A percentile compares a stretch with the other conserved stretches of the same genome.
phyloP scores from a whole-genome alignment of 2,888 invertebrate genomes.

The Cotesia congregata region DNA sequence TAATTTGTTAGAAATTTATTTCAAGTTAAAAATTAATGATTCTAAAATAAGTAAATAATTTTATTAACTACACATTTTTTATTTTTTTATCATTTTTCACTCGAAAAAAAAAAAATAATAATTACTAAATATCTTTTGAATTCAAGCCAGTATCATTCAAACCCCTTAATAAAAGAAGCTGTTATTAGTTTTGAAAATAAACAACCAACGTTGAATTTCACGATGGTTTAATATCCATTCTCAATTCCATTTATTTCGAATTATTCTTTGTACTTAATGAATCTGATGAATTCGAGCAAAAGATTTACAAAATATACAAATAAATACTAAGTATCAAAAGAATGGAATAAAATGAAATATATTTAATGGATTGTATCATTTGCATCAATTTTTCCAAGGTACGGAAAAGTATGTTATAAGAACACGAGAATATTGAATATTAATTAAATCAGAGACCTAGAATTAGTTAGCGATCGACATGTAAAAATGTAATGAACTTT shows the following conservation, averaged over 20 bases:
- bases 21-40: too few species aligned
- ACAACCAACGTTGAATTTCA: background rate
- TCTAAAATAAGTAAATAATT: too few species aligned
- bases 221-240: background rate
- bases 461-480: background rate
- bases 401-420: background rate
- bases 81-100: too few species aligned
- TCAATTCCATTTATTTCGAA: background rate
- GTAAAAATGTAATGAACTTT: background rate
- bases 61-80: too few species aligned
- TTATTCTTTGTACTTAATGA: background rate
- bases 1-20: too few species aligned
- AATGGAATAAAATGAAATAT: background rate
- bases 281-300: background rate
- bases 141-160: too few species aligned
- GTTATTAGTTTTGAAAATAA: background rate
- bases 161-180: too few species aligned
- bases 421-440: background rate
- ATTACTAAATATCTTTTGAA: too few species aligned
- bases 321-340: too few species aligned
- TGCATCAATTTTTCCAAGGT: background rate
- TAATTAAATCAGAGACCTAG: background rate
- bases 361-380: background rate
- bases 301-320: too few species aligned
- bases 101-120: too few species aligned